phyloP scores from a whole-genome alignment of 2,888 invertebrate genomes.

The Ornithoptera priamus region DNA sequence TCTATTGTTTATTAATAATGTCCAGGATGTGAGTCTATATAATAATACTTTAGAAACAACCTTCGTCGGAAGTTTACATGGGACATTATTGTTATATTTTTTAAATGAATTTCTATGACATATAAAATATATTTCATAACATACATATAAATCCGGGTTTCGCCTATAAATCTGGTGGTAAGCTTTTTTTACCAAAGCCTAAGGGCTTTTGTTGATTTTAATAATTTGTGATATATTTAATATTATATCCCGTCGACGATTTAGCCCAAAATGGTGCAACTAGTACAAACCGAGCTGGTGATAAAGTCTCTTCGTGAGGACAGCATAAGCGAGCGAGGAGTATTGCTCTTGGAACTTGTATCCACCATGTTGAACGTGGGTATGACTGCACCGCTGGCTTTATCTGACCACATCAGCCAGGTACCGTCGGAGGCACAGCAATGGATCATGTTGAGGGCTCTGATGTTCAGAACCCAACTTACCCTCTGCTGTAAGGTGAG shows the following conservation, averaged over 20 bases:
- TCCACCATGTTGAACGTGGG: conserved; percentile 59
- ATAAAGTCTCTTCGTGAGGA: conserved; percentile 58
- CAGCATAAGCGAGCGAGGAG: conserved; percentile 54
- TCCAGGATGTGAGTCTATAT: too few relatives aligned
- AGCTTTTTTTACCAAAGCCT: too few relatives aligned
- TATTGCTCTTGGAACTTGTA: conserved; percentile 58
- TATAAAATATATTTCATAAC: too few relatives aligned
- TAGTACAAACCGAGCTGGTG: conserved; percentile 59
- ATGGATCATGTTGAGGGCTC: conserved; percentile 57
- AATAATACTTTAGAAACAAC: too few relatives aligned
- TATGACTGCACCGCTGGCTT: conserved; percentile 50
- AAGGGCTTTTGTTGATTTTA: too few relatives aligned
- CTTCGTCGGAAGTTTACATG: too few relatives aligned
- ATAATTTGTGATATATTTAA: too few relatives aligned
- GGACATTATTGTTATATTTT: too few relatives aligned
- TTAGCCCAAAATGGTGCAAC: conserved; percentile 60
- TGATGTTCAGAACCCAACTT: conserved; percentile 68
- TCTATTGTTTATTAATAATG: too few relatives aligned
- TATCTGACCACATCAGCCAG: conserved; percentile 45
- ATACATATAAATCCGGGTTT: too few relatives aligned
- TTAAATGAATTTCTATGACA: too few relatives aligned
- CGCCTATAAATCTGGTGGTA: too few relatives aligned
- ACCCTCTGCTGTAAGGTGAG: conserved; percentile 67
- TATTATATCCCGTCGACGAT: conserved; percentile 30
- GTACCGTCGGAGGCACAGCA: conserved; percentile 42